phyloP scores from a whole-genome alignment of 2,113 vertebrate genomes.

The Dissostichus mawsoni region DNA sequence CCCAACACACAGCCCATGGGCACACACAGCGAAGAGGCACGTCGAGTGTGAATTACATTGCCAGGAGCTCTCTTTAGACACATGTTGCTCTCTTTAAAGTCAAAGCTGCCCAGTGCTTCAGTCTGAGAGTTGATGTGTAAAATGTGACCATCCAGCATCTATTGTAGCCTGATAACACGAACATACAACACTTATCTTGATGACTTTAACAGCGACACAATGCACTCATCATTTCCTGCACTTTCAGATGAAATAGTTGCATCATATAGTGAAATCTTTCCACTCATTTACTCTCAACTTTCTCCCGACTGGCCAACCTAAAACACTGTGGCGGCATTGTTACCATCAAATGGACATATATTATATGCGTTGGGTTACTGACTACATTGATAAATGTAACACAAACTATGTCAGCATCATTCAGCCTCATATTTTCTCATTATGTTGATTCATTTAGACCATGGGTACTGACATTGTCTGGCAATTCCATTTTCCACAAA shows the following conservation, averaged over 20 bases:
- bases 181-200: background rate
- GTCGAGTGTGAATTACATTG: background rate
- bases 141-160: background rate
- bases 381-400: background rate
- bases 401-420: constrained; percentile 11
- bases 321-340: background rate
- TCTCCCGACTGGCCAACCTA: background rate
- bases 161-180: background rate
- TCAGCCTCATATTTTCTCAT: background rate
- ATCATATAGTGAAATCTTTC: constrained; percentile 23
- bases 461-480: too few species aligned
- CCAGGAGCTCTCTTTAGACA: constrained; percentile 12
- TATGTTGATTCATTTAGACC: too few species aligned
- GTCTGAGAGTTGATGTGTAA: background rate
- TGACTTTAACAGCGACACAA: background rate
- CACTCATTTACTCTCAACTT: constrained; percentile 4
- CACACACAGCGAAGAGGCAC: background rate
- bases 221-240: background rate
- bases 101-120: background rate
- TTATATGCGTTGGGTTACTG: background rate
- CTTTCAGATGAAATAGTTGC: constrained; percentile 26
- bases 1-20: background rate
- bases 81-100: background rate
- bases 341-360: background rate
- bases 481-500: too few species aligned